phyloP scores from a whole-genome alignment of 2,797 vertebrate genomes.

The Xiphophorus birchmanni region DNA sequence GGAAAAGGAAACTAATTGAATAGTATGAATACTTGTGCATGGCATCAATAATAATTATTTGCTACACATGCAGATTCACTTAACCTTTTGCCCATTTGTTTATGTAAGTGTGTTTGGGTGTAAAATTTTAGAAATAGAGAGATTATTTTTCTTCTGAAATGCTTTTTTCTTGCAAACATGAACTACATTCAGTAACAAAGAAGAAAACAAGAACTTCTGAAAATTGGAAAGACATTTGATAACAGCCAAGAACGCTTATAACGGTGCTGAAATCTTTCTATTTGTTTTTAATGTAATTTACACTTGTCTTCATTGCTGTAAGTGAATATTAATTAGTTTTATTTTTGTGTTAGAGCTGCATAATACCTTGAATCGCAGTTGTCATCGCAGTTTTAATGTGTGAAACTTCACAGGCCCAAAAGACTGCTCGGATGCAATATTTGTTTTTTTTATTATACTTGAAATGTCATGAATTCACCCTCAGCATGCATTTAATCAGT shows the following conservation, averaged over 20 bases:
- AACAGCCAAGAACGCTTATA: not conserved
- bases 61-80: not conserved
- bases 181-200: slow-evolving; percentile 13
- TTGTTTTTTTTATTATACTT: not conserved
- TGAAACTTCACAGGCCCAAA: not conserved
- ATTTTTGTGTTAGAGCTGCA: not conserved
- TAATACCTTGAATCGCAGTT: not conserved
- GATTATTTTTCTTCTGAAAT: not conserved
- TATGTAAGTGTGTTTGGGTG: not conserved
- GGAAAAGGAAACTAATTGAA: not conserved
- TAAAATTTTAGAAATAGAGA: not conserved
- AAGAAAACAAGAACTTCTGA: slow-evolving; percentile 6
- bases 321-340: not conserved
- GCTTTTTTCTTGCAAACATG: not conserved
- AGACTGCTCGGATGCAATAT: not conserved
- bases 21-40: not conserved
- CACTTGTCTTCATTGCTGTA: not conserved
- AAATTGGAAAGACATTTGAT: slow-evolving; percentile 19
- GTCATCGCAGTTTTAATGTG: not conserved
- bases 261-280: not conserved
- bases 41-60: not conserved
- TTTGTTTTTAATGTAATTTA: not conserved
- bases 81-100: not conserved
- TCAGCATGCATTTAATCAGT: not conserved
- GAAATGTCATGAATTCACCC: not conserved